Percentiles rank a stretch among this genome's conserved stretches.
These are phyloP conservation scores for Drosophila erecta DNA, from an alignment of 1,140 invertebrate genomes.

Conservation along the genomic window DNA sequence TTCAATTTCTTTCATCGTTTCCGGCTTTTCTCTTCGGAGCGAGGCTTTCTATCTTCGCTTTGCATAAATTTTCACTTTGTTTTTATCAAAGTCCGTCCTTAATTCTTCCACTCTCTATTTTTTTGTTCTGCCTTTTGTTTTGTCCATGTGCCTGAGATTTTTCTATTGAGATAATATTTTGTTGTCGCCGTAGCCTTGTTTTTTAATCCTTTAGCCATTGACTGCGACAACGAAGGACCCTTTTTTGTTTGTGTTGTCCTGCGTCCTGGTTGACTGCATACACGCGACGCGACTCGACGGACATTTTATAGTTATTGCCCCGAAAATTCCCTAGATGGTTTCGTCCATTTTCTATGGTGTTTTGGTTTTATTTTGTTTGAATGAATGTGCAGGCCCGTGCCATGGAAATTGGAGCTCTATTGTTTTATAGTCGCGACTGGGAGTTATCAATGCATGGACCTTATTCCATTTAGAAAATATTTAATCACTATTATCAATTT, in stretches of 20 bases:
- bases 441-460: slow-evolving; percentile 47
- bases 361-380: slow-evolving; percentile 70
- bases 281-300: slow-evolving; percentile 64
- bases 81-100: slow-evolving; percentile 65
- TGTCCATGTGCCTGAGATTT: slow-evolving; percentile 64
- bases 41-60: slow-evolving; percentile 64
- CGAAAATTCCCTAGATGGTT: slow-evolving; percentile 77
- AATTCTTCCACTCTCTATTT: slow-evolving; percentile 34
- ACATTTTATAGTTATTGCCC: slow-evolving; percentile 80
- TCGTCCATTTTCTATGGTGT: slow-evolving; percentile 71
- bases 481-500: no score
- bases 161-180: slow-evolving; percentile 80
- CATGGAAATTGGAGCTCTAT: slow-evolving; percentile 69
- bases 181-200: slow-evolving; percentile 58
- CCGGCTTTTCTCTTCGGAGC: slow-evolving; percentile 11
- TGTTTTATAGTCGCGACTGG: slow-evolving; percentile 68
- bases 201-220: slow-evolving; percentile 77
- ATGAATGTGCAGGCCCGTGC: slow-evolving; percentile 49
- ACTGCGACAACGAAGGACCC: slow-evolving; percentile 59
- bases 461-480: no score
- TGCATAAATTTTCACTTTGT: slow-evolving; percentile 82
- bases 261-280: slow-evolving; percentile 62
- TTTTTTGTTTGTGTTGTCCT: slow-evolving; percentile 37
- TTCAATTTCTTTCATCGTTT: slow-evolving; percentile 22
- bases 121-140: slow-evolving; percentile 59